Conservation (phyloP, 2,113 vertebrate species). For the Nyctereutes procyonoides region DNA sequence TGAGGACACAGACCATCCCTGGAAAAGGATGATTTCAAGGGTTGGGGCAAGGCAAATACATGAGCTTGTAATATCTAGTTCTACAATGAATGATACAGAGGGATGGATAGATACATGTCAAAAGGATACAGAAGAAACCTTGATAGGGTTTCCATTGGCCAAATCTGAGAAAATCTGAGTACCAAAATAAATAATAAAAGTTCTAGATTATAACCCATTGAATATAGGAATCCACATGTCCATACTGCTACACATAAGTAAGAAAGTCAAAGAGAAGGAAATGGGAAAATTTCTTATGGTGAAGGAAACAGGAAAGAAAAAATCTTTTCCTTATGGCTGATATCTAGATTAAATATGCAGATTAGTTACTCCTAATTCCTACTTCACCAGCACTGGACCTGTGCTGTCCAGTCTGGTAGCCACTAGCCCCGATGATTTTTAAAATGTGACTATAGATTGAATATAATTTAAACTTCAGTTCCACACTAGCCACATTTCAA, state of each 20-base stretch:
- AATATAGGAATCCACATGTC: neutral
- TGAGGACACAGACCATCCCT: neutral
- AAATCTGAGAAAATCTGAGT: conserved; percentile 19
- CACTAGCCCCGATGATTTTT: neutral
- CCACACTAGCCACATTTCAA: neutral
- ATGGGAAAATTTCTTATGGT: neutral
- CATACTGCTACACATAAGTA: neutral
- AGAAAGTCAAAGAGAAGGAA: neutral
- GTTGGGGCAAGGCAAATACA: neutral
- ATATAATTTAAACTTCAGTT: conserved; percentile 29
- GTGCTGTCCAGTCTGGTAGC: neutral
- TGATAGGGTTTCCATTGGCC: neutral
- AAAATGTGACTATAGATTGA: neutral
- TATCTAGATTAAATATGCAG: neutral
- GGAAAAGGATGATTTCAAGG: neutral
- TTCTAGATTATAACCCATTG: neutral
- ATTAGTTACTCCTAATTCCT: neutral
- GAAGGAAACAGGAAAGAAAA: neutral
- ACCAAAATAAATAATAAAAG: conserved; percentile 36
- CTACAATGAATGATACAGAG: neutral
- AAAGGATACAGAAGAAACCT: neutral
- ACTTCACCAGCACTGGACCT: neutral
- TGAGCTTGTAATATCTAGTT: neutral
- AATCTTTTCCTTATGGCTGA: neutral
- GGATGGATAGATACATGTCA: neutral